Conservation (phyloP, 2,113 vertebrate species). For the Thryonomys swinderianus region DNA sequence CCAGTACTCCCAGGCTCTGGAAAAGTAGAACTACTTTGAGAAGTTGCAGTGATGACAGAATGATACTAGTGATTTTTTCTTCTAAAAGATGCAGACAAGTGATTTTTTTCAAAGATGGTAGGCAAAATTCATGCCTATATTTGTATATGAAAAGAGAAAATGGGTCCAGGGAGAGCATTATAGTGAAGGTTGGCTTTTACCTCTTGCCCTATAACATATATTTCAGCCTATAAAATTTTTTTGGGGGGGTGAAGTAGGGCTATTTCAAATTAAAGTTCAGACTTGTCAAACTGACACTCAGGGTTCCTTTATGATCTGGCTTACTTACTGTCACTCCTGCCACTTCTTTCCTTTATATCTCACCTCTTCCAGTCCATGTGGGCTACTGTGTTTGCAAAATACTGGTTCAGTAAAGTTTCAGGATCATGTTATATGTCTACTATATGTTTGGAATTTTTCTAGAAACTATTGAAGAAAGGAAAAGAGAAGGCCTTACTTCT, state of each 20-base stretch:
- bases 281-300: neutral
- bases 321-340: neutral
- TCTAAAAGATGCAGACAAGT: neutral
- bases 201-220: neutral
- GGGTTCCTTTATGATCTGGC: neutral
- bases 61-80: neutral
- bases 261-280: neutral
- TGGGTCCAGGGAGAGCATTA: neutral
- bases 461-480: neutral
- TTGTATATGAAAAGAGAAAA: neutral
- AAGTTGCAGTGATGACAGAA: neutral
- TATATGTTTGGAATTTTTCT: neutral
- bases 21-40: conserved; percentile 14
- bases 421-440: neutral
- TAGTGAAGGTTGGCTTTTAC: neutral
- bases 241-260: neutral
- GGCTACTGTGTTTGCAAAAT: neutral
- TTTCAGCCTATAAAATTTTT: neutral
- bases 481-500: neutral
- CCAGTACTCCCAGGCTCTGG: neutral
- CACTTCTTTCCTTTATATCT: neutral
- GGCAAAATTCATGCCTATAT: neutral
- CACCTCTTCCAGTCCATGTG: neutral
- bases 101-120: neutral
- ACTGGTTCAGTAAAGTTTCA: neutral